Evolutionary conservation across 2,797 vertebrate species (phyloP).

Genomic region (Dromococcyx pavoninus): DNA sequence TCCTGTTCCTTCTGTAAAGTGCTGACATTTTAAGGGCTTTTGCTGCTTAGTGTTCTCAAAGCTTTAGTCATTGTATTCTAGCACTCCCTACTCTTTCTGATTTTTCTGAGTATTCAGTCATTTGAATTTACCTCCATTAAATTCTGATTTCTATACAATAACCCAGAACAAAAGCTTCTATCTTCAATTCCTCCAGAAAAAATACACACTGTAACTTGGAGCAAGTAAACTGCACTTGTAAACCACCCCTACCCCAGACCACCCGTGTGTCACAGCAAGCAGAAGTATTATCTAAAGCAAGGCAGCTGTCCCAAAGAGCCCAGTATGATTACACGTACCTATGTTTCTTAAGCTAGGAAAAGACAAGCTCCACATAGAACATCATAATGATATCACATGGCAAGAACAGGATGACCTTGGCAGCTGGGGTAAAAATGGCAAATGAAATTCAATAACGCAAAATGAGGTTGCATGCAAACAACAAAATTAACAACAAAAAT

Average conservation of each 20-base stretch:
- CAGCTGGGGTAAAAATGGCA: neutral
- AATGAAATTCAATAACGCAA: neutral
- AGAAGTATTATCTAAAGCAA: neutral
- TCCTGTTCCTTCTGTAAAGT: neutral
- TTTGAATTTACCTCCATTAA: neutral
- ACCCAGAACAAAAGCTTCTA: neutral
- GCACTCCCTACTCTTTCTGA: neutral
- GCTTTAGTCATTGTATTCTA: neutral
- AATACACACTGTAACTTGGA: neutral
- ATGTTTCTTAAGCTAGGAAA: neutral
- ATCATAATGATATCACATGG: neutral
- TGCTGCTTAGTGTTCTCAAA: neutral
- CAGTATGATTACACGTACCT: neutral
- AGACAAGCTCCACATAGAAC: neutral
- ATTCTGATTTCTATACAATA: neutral
- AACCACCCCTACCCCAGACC: neutral
- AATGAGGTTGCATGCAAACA: neutral
- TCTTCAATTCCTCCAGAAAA: neutral
- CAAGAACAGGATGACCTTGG: neutral
- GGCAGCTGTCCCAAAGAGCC: neutral
- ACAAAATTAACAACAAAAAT: neutral
- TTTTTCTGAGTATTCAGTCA: neutral
- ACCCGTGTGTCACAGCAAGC: neutral
- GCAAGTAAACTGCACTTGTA: neutral
- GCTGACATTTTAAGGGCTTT: neutral